These are phyloP conservation scores for Threskiornis aethiopicus DNA, from an alignment of 2,797 vertebrate species.

Conservation along the genomic window DNA sequence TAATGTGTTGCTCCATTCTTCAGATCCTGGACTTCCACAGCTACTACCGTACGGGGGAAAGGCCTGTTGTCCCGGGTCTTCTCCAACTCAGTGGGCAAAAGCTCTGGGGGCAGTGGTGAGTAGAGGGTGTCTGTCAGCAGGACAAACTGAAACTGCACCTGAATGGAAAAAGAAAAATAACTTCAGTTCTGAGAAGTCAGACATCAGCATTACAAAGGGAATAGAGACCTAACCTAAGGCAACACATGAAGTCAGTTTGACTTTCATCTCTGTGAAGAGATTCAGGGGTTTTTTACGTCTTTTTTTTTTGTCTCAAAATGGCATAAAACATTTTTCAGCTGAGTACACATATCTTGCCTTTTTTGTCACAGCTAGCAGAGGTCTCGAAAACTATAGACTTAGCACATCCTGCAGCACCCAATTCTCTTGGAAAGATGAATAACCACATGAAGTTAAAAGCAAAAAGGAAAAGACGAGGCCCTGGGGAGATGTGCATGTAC, in stretches of 20 bases:
- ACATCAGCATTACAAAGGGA: neutral
- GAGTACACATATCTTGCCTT: neutral
- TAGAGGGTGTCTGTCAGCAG: slow-evolving; percentile 95
- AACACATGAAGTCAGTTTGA: accelerated
- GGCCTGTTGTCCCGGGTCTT: slow-evolving; percentile 80
- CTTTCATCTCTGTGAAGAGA: neutral
- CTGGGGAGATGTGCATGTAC: neutral
- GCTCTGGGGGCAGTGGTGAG: slow-evolving; percentile 92
- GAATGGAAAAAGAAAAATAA: accelerated
- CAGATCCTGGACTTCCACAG: slow-evolving; percentile 95
- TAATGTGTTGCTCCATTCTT: slow-evolving; percentile 98
- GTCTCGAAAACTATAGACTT: neutral
- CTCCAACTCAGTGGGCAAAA: slow-evolving; percentile 84
- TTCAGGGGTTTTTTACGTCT: neutral
- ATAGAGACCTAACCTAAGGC: neutral
- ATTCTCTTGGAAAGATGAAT: neutral
- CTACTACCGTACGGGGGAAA: slow-evolving; percentile 94
- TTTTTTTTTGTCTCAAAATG: too few species aligned
- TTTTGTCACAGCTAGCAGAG: neutral
- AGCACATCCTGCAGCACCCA: neutral
- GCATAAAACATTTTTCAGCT: neutral
- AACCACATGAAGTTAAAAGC: neutral
- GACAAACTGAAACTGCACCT: slow-evolving; percentile 99
- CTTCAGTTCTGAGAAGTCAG: neutral
- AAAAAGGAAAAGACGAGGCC: neutral